Evolutionary conservation across 1,140 invertebrate species (phyloP).

Genomic region (Centruroides sculpturatus): DNA sequence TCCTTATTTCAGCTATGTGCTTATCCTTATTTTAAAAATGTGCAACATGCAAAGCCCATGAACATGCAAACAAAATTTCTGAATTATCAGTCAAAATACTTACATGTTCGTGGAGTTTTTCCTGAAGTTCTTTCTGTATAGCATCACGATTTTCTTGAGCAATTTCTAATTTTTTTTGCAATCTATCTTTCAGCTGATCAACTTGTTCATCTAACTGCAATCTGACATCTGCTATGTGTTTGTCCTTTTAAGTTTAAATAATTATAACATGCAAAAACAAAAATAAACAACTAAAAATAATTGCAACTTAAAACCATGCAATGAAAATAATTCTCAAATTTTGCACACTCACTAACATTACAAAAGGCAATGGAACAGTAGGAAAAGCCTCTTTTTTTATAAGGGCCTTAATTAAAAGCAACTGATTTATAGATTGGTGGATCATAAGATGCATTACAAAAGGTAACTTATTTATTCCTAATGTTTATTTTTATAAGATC

Average conservation of each 20-base stretch:
- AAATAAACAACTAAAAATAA: too few relatives aligned
- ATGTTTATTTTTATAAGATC: too few relatives aligned
- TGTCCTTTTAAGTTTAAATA: conserved; percentile 6
- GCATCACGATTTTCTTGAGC: conserved; percentile 69
- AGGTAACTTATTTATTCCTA: too few relatives aligned
- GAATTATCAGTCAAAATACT: conserved; percentile 29
- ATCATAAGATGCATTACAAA: too few relatives aligned
- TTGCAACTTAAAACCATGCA: too few relatives aligned
- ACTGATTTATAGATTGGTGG: too few relatives aligned
- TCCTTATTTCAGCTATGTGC: conserved; percentile 7
- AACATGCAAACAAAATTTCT: not conserved
- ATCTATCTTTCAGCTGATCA: conserved; percentile 56
- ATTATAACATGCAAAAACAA: too few relatives aligned
- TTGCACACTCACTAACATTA: too few relatives aligned
- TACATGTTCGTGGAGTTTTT: conserved; percentile 76
- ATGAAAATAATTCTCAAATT: too few relatives aligned
- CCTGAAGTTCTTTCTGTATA: conserved; percentile 74
- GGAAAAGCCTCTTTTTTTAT: too few relatives aligned
- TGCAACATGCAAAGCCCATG: not conserved
- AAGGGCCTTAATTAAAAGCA: too few relatives aligned
- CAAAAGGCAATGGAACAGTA: too few relatives aligned
- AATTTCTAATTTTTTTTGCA: conserved; percentile 67
- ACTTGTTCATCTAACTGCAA: conserved; percentile 57
- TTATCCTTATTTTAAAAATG: conserved; percentile 1
- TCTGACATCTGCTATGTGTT: conserved; percentile 59